Evolutionary conservation across 2,888 invertebrate species (phyloP), one percentile per base, ranked within the genome.

Genomic region (Kryphioiulus occultus): DNA sequence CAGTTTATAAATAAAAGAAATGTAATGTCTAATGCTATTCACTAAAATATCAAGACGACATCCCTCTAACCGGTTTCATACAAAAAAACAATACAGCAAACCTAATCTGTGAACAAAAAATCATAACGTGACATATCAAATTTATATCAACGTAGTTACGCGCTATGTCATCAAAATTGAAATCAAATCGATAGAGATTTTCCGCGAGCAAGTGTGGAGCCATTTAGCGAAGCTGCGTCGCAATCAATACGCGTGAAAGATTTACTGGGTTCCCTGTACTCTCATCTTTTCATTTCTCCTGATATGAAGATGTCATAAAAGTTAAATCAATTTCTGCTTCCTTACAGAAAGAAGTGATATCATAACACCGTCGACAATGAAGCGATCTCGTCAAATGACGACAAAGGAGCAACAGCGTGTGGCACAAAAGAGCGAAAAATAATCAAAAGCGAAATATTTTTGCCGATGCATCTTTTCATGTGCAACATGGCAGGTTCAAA

Each of bases 391-490:
- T 53, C 53, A 53, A 53, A n/a, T 53, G 53, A 53, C 53, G 53
- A 53, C 53, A 53, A 53, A 53, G 53, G 53, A 53, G 53, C 53
- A 53, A 53, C 53, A 53, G 53, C 53, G n/a, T 19, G n/a, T 53
- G 53, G 53, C 53, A 53, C 53, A 53, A 53, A 53, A 53, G 53
- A 53, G 53, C 53, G 53, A 53, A 19, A 53, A 53, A 53, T 53
- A 53, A 53, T 53, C 53, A 53, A 53, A 53, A 53, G 44, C 44
- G 53, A 53, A 53, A 53, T 53, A 53, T 53, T 53, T 53, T 17
- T 53, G 53, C 53, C 19, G 53, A 53, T 53, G 53, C 53, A 53
- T 53, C 53, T 83, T 35, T 32, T 83, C 83, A 83, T 83, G 83
- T 32, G 35, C 5, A 35, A 26, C 35, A 83, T 35, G 83, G 35